Conservation (phyloP, 2,113 vertebrate species). For the Zosterops japonicus region DNA sequence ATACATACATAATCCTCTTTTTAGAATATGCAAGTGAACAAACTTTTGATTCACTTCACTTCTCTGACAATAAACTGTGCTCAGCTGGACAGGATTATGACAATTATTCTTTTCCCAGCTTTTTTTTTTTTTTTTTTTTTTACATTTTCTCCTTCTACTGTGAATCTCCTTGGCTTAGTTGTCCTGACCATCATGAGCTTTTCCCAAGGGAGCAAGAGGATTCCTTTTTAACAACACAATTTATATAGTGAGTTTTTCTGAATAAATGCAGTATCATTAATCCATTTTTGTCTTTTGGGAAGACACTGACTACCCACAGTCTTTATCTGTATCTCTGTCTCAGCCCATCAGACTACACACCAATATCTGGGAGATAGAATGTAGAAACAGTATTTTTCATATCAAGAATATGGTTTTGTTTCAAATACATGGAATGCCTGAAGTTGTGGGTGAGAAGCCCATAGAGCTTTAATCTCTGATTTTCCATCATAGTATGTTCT, state of each 20-base stretch:
- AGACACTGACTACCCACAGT: neutral
- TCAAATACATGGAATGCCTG: neutral
- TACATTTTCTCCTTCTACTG: neutral
- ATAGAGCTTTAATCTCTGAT: neutral
- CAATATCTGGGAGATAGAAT: neutral
- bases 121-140: neutral
- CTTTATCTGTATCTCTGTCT: neutral
- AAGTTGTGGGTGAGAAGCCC: neutral
- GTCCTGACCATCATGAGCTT: neutral
- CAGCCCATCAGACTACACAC: neutral
- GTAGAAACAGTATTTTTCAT: neutral
- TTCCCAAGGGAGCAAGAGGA: neutral
- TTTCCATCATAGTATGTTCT: neutral
- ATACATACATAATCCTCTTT: neutral
- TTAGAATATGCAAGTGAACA: neutral
- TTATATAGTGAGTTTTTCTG: neutral
- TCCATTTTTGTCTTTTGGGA: neutral
- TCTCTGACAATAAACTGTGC: neutral
- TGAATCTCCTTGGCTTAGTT: neutral
- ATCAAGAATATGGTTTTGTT: neutral
- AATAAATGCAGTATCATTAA: neutral
- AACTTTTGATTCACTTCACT: neutral
- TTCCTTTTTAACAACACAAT: neutral
- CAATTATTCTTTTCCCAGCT: neutral
- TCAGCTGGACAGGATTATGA: neutral